phyloP scores from a whole-genome alignment of 2,113 vertebrate species.

The Planiliza haematocheilus region DNA sequence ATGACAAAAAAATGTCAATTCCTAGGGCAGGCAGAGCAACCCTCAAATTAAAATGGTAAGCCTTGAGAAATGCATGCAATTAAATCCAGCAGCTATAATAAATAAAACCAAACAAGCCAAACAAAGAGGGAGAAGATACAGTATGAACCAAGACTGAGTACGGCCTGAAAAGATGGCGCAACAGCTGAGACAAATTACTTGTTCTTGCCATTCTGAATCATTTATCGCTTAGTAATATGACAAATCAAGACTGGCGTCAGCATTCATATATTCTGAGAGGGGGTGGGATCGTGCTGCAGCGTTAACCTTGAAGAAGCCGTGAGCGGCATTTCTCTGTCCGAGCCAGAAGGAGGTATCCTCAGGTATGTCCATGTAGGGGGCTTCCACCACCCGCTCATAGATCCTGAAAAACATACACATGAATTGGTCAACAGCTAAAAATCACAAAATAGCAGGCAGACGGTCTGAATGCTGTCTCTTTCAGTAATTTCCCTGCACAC shows the following conservation, averaged over 20 bases:
- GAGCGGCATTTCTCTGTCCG: constrained; percentile 95
- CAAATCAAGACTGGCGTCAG: constrained; percentile 32
- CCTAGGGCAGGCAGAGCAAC: constrained; percentile 39
- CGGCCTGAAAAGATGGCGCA: constrained; percentile 8
- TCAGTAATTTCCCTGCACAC: neutral
- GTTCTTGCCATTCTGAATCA: constrained; percentile 37
- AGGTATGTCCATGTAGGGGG: constrained; percentile 92
- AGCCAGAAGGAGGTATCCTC: constrained; percentile 93
- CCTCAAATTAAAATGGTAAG: constrained; percentile 64
- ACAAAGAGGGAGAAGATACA: constrained; percentile 38
- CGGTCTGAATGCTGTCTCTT: no score
- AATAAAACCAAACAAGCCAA: constrained; percentile 62
- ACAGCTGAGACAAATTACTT: constrained; percentile 27
- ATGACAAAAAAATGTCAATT: constrained; percentile 53
- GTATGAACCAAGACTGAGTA: constrained; percentile 21
- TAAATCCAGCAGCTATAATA: constrained; percentile 63
- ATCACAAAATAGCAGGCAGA: neutral
- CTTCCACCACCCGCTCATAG: constrained; percentile 96
- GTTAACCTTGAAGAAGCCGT: constrained; percentile 94
- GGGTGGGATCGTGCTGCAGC: neutral
- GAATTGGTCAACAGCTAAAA: neutral
- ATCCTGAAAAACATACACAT: constrained; percentile 84
- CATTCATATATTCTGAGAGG: constrained; percentile 8
- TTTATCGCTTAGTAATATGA: constrained; percentile 31
- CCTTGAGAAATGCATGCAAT: constrained; percentile 63